Conservation (phyloP, 2,113 vertebrate species). For the Paracanthobrama guichenoti region DNA sequence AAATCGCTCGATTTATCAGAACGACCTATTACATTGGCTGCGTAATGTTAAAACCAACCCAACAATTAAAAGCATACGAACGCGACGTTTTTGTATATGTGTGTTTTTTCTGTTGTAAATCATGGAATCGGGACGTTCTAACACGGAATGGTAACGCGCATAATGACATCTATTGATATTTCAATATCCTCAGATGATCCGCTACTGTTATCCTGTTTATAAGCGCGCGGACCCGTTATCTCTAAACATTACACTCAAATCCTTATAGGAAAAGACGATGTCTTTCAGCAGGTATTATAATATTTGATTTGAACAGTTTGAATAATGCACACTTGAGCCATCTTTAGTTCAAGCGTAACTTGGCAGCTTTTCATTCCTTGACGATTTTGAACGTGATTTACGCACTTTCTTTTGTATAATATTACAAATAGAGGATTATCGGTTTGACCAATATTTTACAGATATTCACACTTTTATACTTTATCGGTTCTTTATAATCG, state of each 20-base stretch:
- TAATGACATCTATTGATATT: neutral
- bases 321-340: neutral
- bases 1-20: neutral
- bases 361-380: neutral
- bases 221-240: slow-evolving; percentile 22
- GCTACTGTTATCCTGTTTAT: neutral
- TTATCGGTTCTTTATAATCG: neutral
- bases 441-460: neutral
- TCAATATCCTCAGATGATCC: neutral
- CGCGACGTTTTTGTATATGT: neutral
- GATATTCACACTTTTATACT: neutral
- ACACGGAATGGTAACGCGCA: neutral
- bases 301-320: neutral
- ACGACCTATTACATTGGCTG: neutral
- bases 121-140: neutral
- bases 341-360: neutral
- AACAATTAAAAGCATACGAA: neutral
- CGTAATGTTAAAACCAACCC: neutral
- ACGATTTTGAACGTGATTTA: neutral
- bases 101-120: neutral
- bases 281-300: neutral
- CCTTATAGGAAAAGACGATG: neutral
- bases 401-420: neutral
- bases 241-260: neutral
- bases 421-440: neutral